Evolutionary conservation across 92 coral and sea anemone species (phyloP), one percentile per base, ranked within the genome.

Genomic region (Siderastrea radians): DNA sequence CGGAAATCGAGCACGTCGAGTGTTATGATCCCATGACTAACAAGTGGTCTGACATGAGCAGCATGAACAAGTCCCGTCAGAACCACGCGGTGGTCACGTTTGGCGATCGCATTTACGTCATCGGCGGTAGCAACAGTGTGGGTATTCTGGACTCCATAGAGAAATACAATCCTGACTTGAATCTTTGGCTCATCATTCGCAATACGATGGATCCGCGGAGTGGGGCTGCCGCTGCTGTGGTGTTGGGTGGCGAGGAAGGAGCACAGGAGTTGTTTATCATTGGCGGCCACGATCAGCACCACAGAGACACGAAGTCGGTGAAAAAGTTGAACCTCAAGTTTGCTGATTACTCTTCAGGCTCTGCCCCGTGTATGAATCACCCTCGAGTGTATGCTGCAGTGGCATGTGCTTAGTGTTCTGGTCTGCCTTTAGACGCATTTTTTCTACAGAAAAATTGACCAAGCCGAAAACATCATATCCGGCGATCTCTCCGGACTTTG

Each of bases 1-100:
- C 98, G 48, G 99, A 96, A 75, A 97, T 97, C 69, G 98, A 96
- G 75, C 99, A 97, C 79, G 99, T 95, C 8, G 99, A 97, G 83
- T 91, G 87, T 79, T 97, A 81, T 81, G 99, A 97, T 78, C 99
- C 99, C 12, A 92, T 97, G 95, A 87, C 95, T 3, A 97, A 97
- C 84, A 97, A 96, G 90, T 97, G 99, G 99, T 83, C 91, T 26
- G 99, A 95, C 80, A 89, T 97, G 85, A 93, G 95, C 86, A 93
- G 98, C 11, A 89, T 97, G 92, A 97, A 97, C 87, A 97, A 95
- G 86, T 93, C 99, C 75, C 93, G 99, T 58, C 94, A 94, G 98
- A 92, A 96, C 72, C 98, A 97, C 84, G 96, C 98, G 19, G 94
- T 83, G 16, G 98, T 93, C 48, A 92, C 95, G 55, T 95, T 94